Conservation (phyloP, 2,888 invertebrate species). For the Ischnura elegans region DNA sequence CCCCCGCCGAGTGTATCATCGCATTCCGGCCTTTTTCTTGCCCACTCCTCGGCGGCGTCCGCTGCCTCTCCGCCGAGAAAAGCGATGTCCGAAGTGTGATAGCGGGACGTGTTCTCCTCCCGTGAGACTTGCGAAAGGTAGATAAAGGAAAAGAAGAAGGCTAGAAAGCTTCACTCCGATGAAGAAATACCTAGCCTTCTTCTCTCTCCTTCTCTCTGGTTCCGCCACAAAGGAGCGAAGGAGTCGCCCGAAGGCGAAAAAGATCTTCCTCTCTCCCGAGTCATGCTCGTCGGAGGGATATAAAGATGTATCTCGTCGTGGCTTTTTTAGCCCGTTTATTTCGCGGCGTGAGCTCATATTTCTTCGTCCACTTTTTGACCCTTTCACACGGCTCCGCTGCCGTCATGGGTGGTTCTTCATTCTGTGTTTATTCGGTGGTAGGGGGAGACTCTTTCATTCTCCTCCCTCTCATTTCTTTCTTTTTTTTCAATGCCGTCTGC, state of each 20-base stretch:
- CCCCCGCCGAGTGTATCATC: neutral
- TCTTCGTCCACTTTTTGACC: neutral
- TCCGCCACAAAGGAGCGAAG: neutral
- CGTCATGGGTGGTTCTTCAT: neutral
- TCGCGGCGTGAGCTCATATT: slow-evolving; percentile 13
- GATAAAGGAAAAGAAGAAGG: too few relatives aligned
- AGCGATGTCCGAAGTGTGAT: slow-evolving; percentile 22
- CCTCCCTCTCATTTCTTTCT: too few relatives aligned
- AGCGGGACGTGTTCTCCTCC: neutral
- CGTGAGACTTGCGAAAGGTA: neutral
- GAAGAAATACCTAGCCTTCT: too few relatives aligned
- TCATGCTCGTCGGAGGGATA: neutral
- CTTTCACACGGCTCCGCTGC: neutral
- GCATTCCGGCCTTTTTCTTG: neutral
- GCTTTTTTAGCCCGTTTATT: slow-evolving; percentile 11
- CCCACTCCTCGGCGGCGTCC: too few relatives aligned
- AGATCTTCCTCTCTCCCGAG: slow-evolving; percentile 2
- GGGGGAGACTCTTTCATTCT: too few relatives aligned
- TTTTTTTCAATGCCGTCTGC: too few relatives aligned
- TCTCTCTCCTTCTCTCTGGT: neutral
- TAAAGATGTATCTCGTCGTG: slow-evolving; percentile 12
- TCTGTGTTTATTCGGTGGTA: too few relatives aligned
- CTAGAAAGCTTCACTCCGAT: too few relatives aligned
- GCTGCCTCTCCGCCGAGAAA: neutral
- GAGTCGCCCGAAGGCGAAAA: neutral